phyloP scores from a whole-genome alignment of 1,140 invertebrate genomes.

The Drosophila bocki region DNA sequence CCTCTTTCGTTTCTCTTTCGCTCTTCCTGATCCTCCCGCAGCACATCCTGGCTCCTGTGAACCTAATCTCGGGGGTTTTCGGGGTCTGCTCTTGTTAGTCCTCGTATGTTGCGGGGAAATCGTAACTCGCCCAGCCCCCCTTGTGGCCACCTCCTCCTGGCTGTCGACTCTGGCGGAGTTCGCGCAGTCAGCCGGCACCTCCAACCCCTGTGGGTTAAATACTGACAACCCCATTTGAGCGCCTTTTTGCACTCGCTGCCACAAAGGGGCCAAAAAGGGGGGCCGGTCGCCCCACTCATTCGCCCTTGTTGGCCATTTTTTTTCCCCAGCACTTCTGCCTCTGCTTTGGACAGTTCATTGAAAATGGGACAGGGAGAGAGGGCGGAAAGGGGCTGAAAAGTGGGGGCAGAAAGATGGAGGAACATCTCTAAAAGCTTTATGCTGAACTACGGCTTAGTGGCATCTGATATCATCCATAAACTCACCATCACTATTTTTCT shows the following conservation, averaged over 20 bases:
- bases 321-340: slow-evolving; percentile 3
- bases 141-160: neutral
- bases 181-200: slow-evolving; percentile 82
- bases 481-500: no score
- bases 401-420: neutral
- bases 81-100: slow-evolving; percentile 74
- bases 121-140: slow-evolving; percentile 2
- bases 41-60: slow-evolving; percentile 65
- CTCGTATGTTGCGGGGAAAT: slow-evolving; percentile 67
- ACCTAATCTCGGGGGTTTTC: slow-evolving; percentile 78
- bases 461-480: slow-evolving; percentile 7
- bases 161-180: slow-evolving; percentile 66
- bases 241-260: slow-evolving; percentile 81
- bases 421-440: slow-evolving; percentile 2
- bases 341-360: slow-evolving; percentile 72
- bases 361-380: slow-evolving; percentile 47
- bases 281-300: slow-evolving; percentile 49
- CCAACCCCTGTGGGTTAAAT: slow-evolving; percentile 85
- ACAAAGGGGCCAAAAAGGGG: slow-evolving; percentile 30
- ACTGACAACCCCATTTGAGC: slow-evolving; percentile 85
- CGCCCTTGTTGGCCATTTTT: slow-evolving; percentile 28
- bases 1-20: slow-evolving; percentile 43
- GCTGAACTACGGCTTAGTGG: neutral
- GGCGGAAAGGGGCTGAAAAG: neutral
- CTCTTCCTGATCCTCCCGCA: slow-evolving; percentile 13